Conservation (phyloP, 2,113 vertebrate genomes). For the Pelecanoides urinatrix region DNA sequence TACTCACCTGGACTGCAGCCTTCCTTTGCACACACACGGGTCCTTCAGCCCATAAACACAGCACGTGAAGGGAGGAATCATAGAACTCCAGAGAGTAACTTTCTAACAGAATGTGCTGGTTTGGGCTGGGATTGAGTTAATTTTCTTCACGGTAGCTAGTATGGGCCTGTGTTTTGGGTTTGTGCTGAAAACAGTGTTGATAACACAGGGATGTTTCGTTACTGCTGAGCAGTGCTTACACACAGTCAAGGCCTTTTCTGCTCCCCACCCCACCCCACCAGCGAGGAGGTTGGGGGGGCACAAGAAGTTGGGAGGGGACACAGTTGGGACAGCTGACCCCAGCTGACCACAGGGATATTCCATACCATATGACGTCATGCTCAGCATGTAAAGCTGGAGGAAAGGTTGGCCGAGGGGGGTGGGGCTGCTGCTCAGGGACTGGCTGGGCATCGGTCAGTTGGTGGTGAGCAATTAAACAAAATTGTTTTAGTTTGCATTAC, state of each 20-base stretch:
- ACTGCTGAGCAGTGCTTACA: not conserved
- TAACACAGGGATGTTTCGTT: not conserved
- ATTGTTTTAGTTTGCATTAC: not conserved
- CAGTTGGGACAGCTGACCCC: not conserved
- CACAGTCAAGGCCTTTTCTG: not conserved
- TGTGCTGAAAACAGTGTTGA: not conserved
- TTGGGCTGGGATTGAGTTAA: not conserved
- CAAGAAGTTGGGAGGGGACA: not conserved
- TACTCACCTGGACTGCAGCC: not conserved
- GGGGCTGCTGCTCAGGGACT: not conserved
- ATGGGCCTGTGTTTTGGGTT: not conserved
- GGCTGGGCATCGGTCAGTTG: not conserved
- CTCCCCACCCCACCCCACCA: not conserved
- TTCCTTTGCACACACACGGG: not conserved
- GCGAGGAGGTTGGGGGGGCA: not conserved
- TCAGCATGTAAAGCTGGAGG: not conserved
- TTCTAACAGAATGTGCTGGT: not conserved
- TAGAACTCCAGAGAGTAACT: not conserved
- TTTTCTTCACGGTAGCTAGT: not conserved
- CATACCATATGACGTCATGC: not conserved
- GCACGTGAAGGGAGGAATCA: not conserved
- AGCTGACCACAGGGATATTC: not conserved
- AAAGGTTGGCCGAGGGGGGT: not conserved
- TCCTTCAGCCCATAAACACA: not conserved
- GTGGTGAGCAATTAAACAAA: not conserved